Evolutionary conservation across 2,888 invertebrate genomes (phyloP), one percentile per base, ranked within the genome.

Genomic region (Aproaerema taeniolella): DNA sequence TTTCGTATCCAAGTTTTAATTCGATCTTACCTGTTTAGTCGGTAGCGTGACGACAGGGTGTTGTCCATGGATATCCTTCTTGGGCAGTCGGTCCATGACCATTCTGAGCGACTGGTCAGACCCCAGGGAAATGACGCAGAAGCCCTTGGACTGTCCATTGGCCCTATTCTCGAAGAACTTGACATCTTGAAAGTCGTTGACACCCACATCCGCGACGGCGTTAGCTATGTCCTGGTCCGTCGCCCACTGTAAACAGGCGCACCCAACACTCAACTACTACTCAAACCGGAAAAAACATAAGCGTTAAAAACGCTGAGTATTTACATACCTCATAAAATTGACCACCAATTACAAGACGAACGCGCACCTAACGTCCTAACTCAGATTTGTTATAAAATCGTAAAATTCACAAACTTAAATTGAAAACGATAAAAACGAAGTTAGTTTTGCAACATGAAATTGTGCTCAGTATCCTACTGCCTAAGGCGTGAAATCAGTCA

Each of bases 101-200:
- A 92, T 87, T 41, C 97, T 89, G 77, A 96, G 91, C 53, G 98
- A 97, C 49, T 91, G 89, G 64, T 99, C 98, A 0, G 98, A 97
- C 10, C 95, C 97, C 51, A 99, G 88, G 1, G 97, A 95, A 53
- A 99, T 93, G 35, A 98, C 94, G 72, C 98, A 99, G 87, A 98
- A 99, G 17, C 99, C 97, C 88, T 99, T 99, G 0, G 97, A 98
- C 79, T 98, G 98, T 15, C 99, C 99, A 88, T 99, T 99, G 24
- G 97, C 95, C 61, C 99, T 91, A 88, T 99, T 99, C 83, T 99
- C 99, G 87, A 98, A 98, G 87, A 99, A 99, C 85, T 99, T 99
- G 25, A 99, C 97, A 74, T 99, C 99, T 62, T 97, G 91, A 66
- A 99, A 93, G 83, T 99, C 99, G 40, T 89, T 90, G 4, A 98